Conservation (phyloP, 30 jellyfish, hydroid and myxozoan genomes). For the Hydra vulgaris region DNA sequence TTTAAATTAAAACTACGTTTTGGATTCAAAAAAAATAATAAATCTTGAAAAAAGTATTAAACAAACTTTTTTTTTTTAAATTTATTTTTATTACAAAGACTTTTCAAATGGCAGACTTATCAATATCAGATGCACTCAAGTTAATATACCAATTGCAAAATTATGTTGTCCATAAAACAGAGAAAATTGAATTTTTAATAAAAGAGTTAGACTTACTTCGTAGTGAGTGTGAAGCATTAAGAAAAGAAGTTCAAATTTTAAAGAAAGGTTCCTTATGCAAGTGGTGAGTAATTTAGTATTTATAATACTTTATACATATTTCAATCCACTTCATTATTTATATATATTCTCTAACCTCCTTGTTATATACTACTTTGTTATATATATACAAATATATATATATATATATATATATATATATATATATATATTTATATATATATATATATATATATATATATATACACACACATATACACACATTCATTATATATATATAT, state of each 20-base stretch:
- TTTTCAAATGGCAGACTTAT: not conserved
- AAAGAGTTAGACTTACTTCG: conserved; percentile 16
- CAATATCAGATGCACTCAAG: conserved; percentile 72
- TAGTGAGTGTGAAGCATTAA: conserved; percentile 41
- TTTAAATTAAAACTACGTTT: no score
- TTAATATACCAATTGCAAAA: conserved; percentile 53
- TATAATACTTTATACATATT: no score
- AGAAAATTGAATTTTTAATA: conserved; percentile 40
- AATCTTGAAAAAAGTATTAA: no score
- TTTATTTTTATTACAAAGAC: no score
- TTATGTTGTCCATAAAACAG: conserved; percentile 47
- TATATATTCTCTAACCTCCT: no score
- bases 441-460: no score
- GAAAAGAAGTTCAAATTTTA: conserved; percentile 1
- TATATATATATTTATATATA: not conserved
- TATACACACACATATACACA: not conserved
- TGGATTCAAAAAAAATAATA: no score
- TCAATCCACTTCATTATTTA: no score
- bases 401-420: not conserved
- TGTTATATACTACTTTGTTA: no score
- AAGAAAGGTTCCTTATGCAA: not conserved
- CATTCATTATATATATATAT: not conserved
- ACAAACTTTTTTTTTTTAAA: not conserved
- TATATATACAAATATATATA: not conserved
- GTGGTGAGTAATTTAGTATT: not conserved